A percentile compares a stretch with the other conserved stretches of the same genome.
Conservation (phyloP, 2,888 invertebrate genomes). For the Heterodera filipjevi region DNA sequence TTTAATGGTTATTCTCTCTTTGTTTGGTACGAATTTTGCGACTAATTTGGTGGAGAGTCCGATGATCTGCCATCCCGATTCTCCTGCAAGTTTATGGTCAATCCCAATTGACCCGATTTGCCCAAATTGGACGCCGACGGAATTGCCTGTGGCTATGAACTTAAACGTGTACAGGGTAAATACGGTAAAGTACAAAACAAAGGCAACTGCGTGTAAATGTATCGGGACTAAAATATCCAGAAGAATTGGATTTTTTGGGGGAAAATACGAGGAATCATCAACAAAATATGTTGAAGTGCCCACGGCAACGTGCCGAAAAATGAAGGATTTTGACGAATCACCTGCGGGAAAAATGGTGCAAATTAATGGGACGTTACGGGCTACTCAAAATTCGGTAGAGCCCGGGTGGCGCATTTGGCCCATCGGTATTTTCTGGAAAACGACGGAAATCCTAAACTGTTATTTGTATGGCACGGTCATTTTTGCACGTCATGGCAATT, state of each 20-base stretch:
- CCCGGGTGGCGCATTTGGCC: conserved; percentile 11
- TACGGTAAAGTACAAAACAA: conserved; percentile 23
- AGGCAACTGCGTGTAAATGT: not conserved
- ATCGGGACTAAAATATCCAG: not conserved
- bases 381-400: not conserved
- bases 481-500: conserved; percentile 2
- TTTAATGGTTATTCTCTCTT: too few species aligned
- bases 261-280: not conserved
- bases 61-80: too few species aligned
- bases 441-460: not conserved
- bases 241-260: not conserved
- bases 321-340: not conserved
- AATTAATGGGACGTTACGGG: not conserved
- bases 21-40: too few species aligned
- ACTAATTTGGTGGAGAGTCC: too few species aligned
- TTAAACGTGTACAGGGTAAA: not conserved
- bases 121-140: not conserved
- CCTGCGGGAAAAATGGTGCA: not conserved
- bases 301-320: not conserved
- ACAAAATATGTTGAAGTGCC: not conserved
- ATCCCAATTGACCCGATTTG: too few species aligned
- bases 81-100: too few species aligned
- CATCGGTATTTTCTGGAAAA: conserved; percentile 13
- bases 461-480: conserved; percentile 5
- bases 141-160: not conserved